Conservation (phyloP, 2,888 invertebrate species). For the Pyrocoelia pectoralis region DNA sequence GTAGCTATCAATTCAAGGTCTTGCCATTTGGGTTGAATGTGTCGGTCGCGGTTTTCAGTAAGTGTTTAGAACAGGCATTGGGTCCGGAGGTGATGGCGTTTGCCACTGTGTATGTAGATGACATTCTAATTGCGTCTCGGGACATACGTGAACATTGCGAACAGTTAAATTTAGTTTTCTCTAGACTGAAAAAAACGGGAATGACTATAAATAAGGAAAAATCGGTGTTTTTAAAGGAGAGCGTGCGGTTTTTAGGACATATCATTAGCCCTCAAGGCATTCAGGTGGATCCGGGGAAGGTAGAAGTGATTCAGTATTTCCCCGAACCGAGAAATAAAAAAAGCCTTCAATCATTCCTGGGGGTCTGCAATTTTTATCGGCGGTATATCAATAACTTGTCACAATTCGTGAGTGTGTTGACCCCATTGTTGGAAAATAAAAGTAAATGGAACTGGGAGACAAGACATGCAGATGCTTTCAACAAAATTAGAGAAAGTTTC, state of each 20-base stretch:
- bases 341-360: constrained; percentile 36
- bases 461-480: neutral
- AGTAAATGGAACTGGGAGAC: constrained; percentile 1
- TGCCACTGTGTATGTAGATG: constrained; percentile 32
- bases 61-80: constrained; percentile 32
- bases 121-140: constrained; percentile 35
- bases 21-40: constrained; percentile 36
- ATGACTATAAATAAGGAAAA: constrained; percentile 14
- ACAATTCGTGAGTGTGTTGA: neutral
- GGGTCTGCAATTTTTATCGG: constrained; percentile 37
- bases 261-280: constrained; percentile 32
- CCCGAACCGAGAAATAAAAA: constrained; percentile 31
- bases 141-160: constrained; percentile 30
- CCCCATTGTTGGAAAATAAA: constrained; percentile 6
- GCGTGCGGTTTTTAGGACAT: constrained; percentile 43
- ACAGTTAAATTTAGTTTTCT: constrained; percentile 18
- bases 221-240: constrained; percentile 38
- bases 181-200: neutral
- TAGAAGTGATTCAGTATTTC: constrained; percentile 36
- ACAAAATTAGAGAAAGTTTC: constrained; percentile 11
- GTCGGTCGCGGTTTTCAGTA: constrained; percentile 30
- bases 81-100: constrained; percentile 31
- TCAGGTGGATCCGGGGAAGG: constrained; percentile 38
- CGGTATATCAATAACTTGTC: constrained; percentile 22
- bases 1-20: constrained; percentile 36